Base-by-base conservation (phyloP, 2,888 invertebrate species). In the Melipona bicolor region DNA sequence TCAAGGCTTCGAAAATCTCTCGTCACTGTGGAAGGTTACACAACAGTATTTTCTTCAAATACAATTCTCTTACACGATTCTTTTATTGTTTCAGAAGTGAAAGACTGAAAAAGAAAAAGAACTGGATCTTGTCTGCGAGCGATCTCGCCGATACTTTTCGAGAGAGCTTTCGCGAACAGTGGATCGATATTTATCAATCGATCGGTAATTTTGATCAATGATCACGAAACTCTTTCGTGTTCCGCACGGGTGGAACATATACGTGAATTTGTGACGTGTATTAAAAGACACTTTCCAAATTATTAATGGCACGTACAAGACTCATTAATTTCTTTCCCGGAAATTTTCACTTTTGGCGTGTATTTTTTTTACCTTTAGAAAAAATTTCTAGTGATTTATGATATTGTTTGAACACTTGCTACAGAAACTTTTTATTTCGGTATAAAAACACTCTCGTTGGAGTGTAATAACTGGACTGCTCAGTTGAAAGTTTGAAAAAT, bases 141-240 rank as follows among this genome's bases (percentile, higher is more conserved):
- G 85, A 87, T 87, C 89, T 89, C 85, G 83, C 85, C 85, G 71
- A 65, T 76, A 70, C 83, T 73, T 77, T 72, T 73, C 78, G 74
- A 84, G 77, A 80, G 84, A 85, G 85, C 80, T 89, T 85, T 87
- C 87, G 73, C 84, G 83, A 79, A 49, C 68, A 79, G 73, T 64
- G 73, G 52, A 77, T 79, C 83, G 83, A 83, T 83, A 84, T 80
- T 85, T 84, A 85, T 85, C 87, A 81, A 84, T 87, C 79, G 87
- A 81, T 77, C 78, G 81, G 54, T 62, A 79, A 69, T 68, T 80
- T 81, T 61, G 80, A 78, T 86, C 68, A 76, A 62, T 72, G 76
- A 84, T 79, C 79, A 70, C 70, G 77, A 73, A 79, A 77, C 67
- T 50, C 27, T 32, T 32, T 32, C 65, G 64, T 77, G 68, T 72